Base-by-base conservation (phyloP, 1,140 invertebrate genomes). In the Whitmania pigra region DNA sequence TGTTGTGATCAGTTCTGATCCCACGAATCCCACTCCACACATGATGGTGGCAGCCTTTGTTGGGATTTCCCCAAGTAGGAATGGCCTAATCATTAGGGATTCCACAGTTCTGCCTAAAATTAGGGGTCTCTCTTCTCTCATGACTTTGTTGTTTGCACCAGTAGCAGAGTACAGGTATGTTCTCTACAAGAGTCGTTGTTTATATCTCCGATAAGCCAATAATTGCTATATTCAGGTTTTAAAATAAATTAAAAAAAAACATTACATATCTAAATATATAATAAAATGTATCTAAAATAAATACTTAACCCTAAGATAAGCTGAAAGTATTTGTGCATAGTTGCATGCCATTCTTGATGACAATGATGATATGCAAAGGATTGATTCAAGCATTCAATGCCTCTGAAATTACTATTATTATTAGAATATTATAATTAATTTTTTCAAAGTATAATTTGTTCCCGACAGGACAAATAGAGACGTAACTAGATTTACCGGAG, bases 91-190 rank as follows among this genome's bases (percentile, higher is more conserved):
- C 57, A 31, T 31, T 18, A 63, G 57, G 57, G 57, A 63, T 11
- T 25, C 57, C 57, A 63, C 57, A 22, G 57, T 63, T 31, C 11
- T 63, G 57, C 57, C 57, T 63, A 31, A 22, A 25, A 63, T 63
- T 25, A 63, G 57, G 57, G 57, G 57, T 63, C 57, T 63, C 57
- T 22, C 22, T 63, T 22, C 29, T 25, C 22, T 63, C 3, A 18
- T 63, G 57, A 22, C 57, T 25, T 22, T 63, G 11, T 31, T 63
- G 22, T 63, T 63, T 63, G 57, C 57, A 13, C 57, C 57, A 3
- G 11, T 63, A 18, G 22, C 29, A 25, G 57, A 63, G 29, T 63
- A 63, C 29, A 63, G 57, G 57, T 63, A 7, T 25, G 29, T 25
- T 31, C 29, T 63, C 9, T 31, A n/a, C 29, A 18, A n/a, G n/a